Evolutionary conservation across 2,113 vertebrate species (phyloP).

Genomic region (Coregonus clupeaformis): DNA sequence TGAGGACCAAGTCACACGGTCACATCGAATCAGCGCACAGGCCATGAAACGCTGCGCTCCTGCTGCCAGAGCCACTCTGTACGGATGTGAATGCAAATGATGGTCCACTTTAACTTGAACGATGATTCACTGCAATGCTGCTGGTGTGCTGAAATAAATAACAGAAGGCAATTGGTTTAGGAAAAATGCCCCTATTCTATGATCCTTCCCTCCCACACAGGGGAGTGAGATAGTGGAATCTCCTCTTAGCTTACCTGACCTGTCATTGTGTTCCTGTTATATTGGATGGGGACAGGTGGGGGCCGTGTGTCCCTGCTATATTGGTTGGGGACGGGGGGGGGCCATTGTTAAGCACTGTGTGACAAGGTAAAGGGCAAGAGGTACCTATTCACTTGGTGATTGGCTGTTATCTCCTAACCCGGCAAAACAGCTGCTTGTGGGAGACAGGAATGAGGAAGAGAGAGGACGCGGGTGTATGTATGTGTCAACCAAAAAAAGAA

Average conservation of each 20-base stretch:
- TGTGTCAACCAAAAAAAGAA: background rate
- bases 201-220: constrained; percentile 64
- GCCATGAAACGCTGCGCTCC: constrained; percentile 4
- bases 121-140: background rate
- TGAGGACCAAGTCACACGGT: constrained; percentile 8
- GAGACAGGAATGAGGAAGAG: background rate
- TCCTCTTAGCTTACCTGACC: background rate
- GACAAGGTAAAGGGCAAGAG: constrained; percentile 38
- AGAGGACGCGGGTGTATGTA: constrained; percentile 4
- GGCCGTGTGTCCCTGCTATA: too few relatives aligned
- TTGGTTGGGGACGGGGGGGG: background rate
- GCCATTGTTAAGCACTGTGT: constrained; percentile 37
- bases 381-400: constrained; percentile 40
- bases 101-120: constrained; percentile 48
- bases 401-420: constrained; percentile 35
- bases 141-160: constrained; percentile 32
- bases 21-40: background rate
- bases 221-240: constrained; percentile 15
- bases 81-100: constrained; percentile 51
- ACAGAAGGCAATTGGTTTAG: constrained; percentile 65
- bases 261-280: constrained; percentile 15
- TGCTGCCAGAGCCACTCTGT: background rate
- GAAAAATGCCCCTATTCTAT: constrained; percentile 71
- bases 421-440: constrained; percentile 20
- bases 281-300: constrained; percentile 4